These are phyloP conservation scores for Bufotes viridis DNA, from an alignment of 2,797 vertebrate species.

Conservation along the genomic window DNA sequence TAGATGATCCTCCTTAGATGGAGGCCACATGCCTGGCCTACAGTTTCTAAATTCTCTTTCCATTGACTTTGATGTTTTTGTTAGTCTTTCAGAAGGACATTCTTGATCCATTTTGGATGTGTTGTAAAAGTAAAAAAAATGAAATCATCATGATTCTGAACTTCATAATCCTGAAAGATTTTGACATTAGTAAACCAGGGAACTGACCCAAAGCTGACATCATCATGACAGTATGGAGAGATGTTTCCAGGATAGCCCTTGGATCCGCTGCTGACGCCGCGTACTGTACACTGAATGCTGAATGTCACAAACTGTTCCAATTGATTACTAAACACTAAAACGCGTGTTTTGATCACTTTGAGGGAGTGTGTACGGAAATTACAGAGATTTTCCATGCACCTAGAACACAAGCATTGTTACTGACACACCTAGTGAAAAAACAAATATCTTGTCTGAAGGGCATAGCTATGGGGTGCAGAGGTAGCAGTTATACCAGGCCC, in stretches of 20 bases:
- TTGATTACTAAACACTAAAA: constrained; percentile 6
- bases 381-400: neutral
- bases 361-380: neutral
- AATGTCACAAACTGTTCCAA: constrained; percentile 16
- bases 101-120: neutral
- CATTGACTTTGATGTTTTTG: neutral
- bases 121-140: neutral
- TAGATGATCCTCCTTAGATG: neutral
- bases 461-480: neutral
- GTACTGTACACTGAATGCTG: neutral
- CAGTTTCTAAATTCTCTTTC: neutral
- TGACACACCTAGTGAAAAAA: neutral
- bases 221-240: neutral
- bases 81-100: neutral
- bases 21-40: no score
- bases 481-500: neutral
- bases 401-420: neutral
- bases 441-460: neutral
- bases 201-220: constrained; percentile 1
- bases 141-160: neutral
- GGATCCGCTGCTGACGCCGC: neutral
- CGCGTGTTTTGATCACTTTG: neutral
- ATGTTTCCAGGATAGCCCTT: constrained; percentile 8
- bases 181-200: neutral
- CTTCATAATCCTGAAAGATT: neutral